Base-by-base conservation (phyloP, 2,888 invertebrate species). In the Drosophila monieri region DNA sequence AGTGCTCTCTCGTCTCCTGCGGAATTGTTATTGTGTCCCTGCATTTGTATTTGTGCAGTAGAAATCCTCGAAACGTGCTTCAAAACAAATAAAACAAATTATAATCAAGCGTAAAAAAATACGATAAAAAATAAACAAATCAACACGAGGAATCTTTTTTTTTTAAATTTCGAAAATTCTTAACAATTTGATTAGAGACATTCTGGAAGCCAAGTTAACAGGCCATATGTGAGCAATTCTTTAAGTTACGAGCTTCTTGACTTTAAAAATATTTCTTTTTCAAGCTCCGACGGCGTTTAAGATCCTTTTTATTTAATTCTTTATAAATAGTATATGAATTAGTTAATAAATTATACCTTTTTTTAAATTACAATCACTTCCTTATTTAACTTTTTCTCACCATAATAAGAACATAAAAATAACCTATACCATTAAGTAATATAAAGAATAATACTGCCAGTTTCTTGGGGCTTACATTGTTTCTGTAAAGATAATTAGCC, bases 11-110 rank as follows among this genome's bases (percentile, higher is more conserved):
- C 78, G 71, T 72, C 73, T 64, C 66, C 67, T 66, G 65, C 68
- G 65, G 55, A 77, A 27, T 32, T 61, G 59, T 64, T 70, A 64
- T 48, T 48, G 37, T 60, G 71, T 65, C 57, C 56, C 64, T 75
- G 70, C 68, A 62, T 60, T 60, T 64, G 70, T 59, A 51, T 59
- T 49, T 69, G 65, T 78, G 75, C 73, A 74, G 59, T 43, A 39
- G 71, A 77, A 80, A 80, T 78, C 57, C 55, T 60, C 72, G 60
- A 70, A 70, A 52, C 64, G 66, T 78, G 76, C 39, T 64, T 54
- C 75, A 69, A 48, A 62, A 53, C 65, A 66, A 66, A 56, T 61
- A 71, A 61, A 48, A 54, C 56, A 48, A 62, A 58, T 47, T 41
- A 58, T 32, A 44, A 53, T 58, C 51, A 37, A 49, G 51, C 23